phyloP scores from a whole-genome alignment of 2,113 vertebrate species.

The Fukomys damarensis region DNA sequence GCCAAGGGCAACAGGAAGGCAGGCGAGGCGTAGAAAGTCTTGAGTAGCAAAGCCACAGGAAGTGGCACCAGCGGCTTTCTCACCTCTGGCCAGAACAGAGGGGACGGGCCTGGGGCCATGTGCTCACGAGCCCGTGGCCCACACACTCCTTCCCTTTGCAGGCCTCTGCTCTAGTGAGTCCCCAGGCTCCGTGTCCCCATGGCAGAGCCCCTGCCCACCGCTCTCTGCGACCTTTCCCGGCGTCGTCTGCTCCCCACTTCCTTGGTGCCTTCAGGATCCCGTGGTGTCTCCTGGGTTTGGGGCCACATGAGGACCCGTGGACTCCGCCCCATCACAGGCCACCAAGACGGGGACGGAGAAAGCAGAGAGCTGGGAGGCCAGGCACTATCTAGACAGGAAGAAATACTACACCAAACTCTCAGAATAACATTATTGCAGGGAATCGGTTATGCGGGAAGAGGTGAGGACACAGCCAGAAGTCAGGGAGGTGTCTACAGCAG shows the following conservation, averaged over 20 bases:
- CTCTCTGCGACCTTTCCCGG: neutral
- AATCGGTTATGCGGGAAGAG: neutral
- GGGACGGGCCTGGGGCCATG: fast-evolving
- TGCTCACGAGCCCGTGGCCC: neutral
- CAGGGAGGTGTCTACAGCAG: neutral
- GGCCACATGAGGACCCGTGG: too few species aligned
- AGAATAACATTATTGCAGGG: neutral
- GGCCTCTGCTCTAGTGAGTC: neutral
- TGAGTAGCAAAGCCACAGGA: neutral
- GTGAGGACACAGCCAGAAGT: neutral
- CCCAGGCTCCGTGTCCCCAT: neutral
- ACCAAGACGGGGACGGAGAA: neutral
- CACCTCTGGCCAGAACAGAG: neutral
- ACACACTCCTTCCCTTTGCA: fast-evolving
- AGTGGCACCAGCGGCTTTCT: neutral
- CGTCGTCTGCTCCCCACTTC: neutral
- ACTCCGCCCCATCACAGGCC: neutral
- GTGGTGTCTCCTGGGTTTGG: neutral
- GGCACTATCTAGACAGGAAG: neutral
- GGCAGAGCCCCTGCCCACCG: neutral
- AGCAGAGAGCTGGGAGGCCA: neutral
- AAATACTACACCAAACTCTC: neutral
- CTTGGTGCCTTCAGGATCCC: neutral
- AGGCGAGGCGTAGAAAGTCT: neutral
- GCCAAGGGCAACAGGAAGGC: neutral